Evolutionary conservation across 2,888 invertebrate species (phyloP).

Genomic region (Acleris holmiana): DNA sequence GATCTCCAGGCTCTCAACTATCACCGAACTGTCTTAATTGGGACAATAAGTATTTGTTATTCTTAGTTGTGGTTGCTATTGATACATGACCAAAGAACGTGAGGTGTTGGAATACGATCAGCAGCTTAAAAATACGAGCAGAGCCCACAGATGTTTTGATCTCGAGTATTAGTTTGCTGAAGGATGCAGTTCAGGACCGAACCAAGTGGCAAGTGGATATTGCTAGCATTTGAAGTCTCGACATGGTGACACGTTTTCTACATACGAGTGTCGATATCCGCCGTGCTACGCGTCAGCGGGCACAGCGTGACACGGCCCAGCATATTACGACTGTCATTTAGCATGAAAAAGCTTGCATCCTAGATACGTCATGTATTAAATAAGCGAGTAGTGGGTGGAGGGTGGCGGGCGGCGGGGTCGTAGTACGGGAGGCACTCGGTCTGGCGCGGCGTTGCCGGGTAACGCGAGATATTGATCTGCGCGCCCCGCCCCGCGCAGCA

Average conservation of each 20-base stretch:
- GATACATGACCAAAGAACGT: no score
- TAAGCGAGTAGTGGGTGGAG: conserved; percentile 77
- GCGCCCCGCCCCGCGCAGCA: conserved; percentile 71
- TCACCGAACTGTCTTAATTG: no score
- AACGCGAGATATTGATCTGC: conserved; percentile 83
- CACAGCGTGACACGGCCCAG: conserved; percentile 54
- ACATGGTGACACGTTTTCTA: conserved; percentile 19
- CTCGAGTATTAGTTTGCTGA: no score
- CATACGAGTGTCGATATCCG: conserved; percentile 68
- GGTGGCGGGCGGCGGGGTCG: conserved; percentile 58
- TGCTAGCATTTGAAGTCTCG: no score
- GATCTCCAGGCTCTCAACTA: no score
- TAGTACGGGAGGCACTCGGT: conserved; percentile 86
- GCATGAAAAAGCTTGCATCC: conserved; percentile 78
- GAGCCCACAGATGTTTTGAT: no score
- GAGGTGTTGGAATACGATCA: no score
- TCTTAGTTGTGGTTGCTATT: no score
- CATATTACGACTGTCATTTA: conserved; percentile 76
- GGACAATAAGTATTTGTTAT: no score
- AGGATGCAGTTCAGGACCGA: no score
- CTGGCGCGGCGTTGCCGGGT: conserved; percentile 86
- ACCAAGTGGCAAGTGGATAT: no score
- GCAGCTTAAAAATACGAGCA: no score
- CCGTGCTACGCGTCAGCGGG: conserved; percentile 28
- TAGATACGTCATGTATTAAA: conserved; percentile 80